Evolutionary conservation across 53 echinoderm and acorn worm species (phyloP).

Genomic region (Arbacia lixula): DNA sequence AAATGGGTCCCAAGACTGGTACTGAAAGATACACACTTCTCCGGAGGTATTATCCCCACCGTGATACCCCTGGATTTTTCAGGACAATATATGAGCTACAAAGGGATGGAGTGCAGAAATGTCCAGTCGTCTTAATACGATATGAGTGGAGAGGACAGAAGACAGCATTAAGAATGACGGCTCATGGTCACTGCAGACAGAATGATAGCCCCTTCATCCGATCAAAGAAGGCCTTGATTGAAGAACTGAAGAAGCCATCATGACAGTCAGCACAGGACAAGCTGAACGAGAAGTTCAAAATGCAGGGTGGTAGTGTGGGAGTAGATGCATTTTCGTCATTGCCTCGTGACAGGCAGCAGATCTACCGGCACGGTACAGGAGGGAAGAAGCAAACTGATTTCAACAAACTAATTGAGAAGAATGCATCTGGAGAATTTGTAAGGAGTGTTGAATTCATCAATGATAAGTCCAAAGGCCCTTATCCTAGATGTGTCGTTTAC

Average conservation of each 20-base stretch:
- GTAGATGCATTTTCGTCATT: not conserved
- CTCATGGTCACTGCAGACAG: slow-evolving; percentile 18
- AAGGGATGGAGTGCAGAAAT: not conserved
- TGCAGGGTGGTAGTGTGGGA: slow-evolving; percentile 2
- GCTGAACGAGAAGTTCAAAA: not conserved
- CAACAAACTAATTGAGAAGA: not conserved
- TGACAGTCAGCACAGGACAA: slow-evolving; percentile 1
- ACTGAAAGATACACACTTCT: slow-evolving; percentile 8
- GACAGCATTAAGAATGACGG: not conserved
- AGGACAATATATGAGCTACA: slow-evolving; percentile 14
- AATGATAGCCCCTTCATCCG: not conserved
- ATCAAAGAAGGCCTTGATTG: slow-evolving; percentile 14
- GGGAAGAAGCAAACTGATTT: not conserved
- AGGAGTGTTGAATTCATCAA: slow-evolving; percentile 17
- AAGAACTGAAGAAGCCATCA: not conserved
- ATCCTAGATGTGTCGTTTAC: slow-evolving; percentile 20
- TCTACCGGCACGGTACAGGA: not conserved
- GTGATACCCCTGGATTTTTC: slow-evolving; percentile 5
- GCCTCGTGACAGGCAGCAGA: not conserved
- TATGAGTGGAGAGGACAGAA: slow-evolving; percentile 23
- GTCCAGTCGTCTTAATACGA: slow-evolving; percentile 14
- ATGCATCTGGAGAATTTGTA: slow-evolving; percentile 18
- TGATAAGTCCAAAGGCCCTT: not conserved
- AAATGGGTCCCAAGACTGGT: not conserved
- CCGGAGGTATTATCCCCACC: not conserved